Evolutionary conservation across 1,140 invertebrate species (phyloP).

Genomic region (Pteromalus puparum): DNA sequence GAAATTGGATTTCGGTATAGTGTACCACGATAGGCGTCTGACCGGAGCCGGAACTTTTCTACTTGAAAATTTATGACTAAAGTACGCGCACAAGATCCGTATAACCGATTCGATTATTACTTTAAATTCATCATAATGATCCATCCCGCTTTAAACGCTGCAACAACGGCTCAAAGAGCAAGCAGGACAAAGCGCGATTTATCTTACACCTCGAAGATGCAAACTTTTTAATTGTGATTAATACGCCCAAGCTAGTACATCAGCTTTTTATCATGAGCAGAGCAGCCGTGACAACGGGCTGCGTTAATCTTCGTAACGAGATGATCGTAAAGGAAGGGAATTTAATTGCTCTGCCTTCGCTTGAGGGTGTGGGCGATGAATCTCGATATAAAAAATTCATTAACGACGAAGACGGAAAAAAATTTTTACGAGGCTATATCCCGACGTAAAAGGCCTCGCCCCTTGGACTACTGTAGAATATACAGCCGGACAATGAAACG

Average conservation of each 20-base stretch:
- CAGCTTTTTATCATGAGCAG: not conserved
- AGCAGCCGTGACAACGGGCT: not conserved
- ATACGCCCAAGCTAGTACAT: not conserved
- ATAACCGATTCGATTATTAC: too few species aligned
- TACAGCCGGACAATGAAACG: not conserved
- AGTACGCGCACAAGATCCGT: too few species aligned
- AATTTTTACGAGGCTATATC: not conserved
- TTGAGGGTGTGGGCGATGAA: not conserved
- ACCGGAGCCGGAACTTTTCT: not conserved
- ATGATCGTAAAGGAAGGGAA: not conserved
- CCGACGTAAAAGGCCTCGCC: not conserved
- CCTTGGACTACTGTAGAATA: not conserved
- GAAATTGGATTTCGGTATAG: too few species aligned
- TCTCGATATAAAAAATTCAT: not conserved
- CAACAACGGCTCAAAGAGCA: not conserved
- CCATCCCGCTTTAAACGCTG: not conserved
- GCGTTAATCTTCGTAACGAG: slow-evolving; percentile 15
- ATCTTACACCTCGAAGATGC: not conserved
- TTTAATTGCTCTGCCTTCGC: not conserved
- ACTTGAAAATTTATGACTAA: not conserved
- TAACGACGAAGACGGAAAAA: not conserved
- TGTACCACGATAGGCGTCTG: too few species aligned
- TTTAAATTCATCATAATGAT: not conserved
- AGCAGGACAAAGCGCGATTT: not conserved
- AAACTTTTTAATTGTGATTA: slow-evolving; percentile 28